Evolutionary conservation across 2,113 vertebrate genomes (phyloP).

Genomic region (Isurus oxyrinchus): DNA sequence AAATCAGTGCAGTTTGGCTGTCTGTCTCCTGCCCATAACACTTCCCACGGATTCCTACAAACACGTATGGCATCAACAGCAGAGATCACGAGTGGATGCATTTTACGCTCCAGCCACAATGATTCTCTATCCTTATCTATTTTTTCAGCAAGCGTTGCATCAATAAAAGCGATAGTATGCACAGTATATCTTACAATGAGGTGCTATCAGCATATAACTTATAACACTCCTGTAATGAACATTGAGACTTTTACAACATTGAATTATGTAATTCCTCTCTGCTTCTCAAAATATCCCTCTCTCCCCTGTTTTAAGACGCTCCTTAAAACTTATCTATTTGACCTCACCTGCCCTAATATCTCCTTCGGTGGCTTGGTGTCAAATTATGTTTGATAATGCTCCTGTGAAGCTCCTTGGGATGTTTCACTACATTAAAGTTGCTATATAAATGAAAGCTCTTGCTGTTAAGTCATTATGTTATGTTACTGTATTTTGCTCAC

Average conservation of each 20-base stretch:
- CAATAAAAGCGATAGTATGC: background rate
- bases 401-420: background rate
- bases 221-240: background rate
- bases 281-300: background rate
- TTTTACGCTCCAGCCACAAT: background rate
- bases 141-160: background rate
- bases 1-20: too few species aligned
- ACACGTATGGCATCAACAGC: background rate
- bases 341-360: background rate
- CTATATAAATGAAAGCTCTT: background rate
- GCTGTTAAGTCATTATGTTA: background rate
- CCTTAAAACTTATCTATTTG: background rate
- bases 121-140: too few species aligned
- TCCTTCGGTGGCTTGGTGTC: background rate
- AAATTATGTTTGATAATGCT: background rate
- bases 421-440: background rate
- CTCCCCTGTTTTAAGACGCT: too few species aligned
- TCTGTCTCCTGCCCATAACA: too few species aligned
- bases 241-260: background rate
- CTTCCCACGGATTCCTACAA: background rate
- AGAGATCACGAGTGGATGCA: background rate
- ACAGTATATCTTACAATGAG: background rate
- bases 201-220: background rate
- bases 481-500: background rate
- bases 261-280: background rate